These are phyloP conservation scores for Drosophila sp. DNA, from an alignment of 1,140 invertebrate species.

Conservation along the genomic window DNA sequence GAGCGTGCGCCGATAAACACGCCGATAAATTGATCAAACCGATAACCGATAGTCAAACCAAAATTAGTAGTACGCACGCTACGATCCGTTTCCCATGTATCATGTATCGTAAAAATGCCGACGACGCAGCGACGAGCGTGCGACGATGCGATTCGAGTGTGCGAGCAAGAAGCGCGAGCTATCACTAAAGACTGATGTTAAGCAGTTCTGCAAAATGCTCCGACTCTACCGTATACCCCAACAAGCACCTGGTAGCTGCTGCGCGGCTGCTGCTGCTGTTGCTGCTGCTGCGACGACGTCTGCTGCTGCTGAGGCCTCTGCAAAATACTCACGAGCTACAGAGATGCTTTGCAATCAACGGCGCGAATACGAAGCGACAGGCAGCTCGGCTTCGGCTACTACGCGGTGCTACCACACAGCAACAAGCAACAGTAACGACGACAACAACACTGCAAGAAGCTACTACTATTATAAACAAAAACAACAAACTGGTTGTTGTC, in stretches of 20 bases:
- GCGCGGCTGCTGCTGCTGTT: conserved; percentile 18
- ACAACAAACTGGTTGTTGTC: conserved; percentile 78
- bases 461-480: conserved; percentile 76
- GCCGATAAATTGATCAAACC: conserved; percentile 11
- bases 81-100: conserved; percentile 4
- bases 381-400: conserved; percentile 54
- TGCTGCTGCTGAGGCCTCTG: conserved; percentile 35
- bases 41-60: conserved; percentile 16
- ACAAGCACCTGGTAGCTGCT: conserved; percentile 50
- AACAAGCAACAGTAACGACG: conserved; percentile 32
- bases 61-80: conserved; percentile 14
- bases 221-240: conserved; percentile 42
- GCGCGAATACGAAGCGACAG: conserved; percentile 48
- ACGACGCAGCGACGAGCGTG: conserved; percentile 50
- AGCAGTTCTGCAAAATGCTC: conserved; percentile 84
- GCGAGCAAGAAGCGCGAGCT: conserved; percentile 84
- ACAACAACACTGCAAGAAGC: conserved; percentile 44
- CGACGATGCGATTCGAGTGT: conserved; percentile 78
- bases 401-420: conserved; percentile 42
- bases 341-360: conserved; percentile 73
- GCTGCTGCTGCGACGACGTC: conserved; percentile 14
- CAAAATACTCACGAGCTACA: conserved; percentile 46
- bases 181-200: conserved; percentile 85
- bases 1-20: background rate
- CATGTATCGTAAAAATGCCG: conserved; percentile 40